Conservation (phyloP, 1,140 invertebrate genomes). For the Tetragonula clypearis region DNA sequence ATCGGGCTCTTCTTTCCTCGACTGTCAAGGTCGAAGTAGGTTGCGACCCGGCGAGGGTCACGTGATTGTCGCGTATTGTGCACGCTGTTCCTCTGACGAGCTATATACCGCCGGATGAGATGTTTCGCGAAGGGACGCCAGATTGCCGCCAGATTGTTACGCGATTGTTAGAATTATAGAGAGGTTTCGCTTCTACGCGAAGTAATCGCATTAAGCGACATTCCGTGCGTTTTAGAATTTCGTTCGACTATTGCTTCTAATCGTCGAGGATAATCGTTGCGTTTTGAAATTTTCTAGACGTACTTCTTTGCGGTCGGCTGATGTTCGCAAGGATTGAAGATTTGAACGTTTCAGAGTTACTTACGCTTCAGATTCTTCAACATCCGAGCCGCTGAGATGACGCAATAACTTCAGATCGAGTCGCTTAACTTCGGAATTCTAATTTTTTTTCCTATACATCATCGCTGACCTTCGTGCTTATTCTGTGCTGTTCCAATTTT, state of each 20-base stretch:
- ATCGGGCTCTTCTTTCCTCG: not conserved
- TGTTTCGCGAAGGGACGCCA: conserved; percentile 16
- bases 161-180: not conserved
- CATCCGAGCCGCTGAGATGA: too few relatives aligned
- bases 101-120: conserved; percentile 9
- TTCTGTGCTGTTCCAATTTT: too few relatives aligned
- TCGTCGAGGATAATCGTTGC: not conserved
- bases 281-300: not conserved
- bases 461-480: too few relatives aligned
- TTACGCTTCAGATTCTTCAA: too few relatives aligned
- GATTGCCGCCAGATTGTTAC: conserved; percentile 18
- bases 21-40: conserved; percentile 52
- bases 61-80: conserved; percentile 36
- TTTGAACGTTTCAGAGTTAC: not conserved
- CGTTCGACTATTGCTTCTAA: not conserved
- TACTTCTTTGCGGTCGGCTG: not conserved
- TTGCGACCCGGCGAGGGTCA: not conserved
- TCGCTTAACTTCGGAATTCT: too few relatives aligned
- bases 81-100: not conserved
- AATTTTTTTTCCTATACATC: too few relatives aligned
- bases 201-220: too few relatives aligned
- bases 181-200: not conserved
- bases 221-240: not conserved
- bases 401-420: too few relatives aligned
- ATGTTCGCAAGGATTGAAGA: not conserved